Conservation (phyloP, 2,797 vertebrate species). For the Choloepus didactylus region DNA sequence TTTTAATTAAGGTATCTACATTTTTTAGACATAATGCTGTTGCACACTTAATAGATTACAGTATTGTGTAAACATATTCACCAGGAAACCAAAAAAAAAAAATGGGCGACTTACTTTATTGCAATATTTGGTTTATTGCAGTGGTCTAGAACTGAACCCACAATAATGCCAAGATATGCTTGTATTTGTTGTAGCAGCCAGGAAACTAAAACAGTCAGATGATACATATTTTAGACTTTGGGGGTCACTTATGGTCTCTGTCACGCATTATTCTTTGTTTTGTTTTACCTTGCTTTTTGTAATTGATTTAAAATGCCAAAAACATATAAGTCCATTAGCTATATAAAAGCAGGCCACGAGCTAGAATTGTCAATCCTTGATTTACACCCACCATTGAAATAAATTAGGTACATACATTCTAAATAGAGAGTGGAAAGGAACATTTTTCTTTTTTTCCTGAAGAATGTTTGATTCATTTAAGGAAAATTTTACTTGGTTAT, state of each 20-base stretch:
- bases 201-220: not conserved
- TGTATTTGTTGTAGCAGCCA: too few relatives aligned
- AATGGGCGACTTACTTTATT: too few relatives aligned
- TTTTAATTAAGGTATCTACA: too few relatives aligned
- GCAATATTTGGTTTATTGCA: too few relatives aligned
- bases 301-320: conserved; percentile 10
- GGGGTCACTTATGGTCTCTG: not conserved
- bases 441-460: not conserved
- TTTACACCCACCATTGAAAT: not conserved
- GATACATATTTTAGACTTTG: conserved; percentile 26
- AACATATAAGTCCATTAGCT: not conserved
- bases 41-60: too few relatives aligned
- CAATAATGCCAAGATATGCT: too few relatives aligned
- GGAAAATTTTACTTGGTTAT: conserved; percentile 1
- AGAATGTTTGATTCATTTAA: not conserved
- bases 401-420: not conserved
- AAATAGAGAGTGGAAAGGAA: not conserved
- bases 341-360: not conserved
- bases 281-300: not conserved
- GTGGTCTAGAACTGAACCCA: too few relatives aligned
- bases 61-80: too few relatives aligned
- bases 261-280: not conserved
- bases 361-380: not conserved
- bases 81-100: too few relatives aligned
- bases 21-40: too few relatives aligned